Base-by-base conservation (phyloP, 1,140 invertebrate genomes). In the Aphelenchoides besseyi region DNA sequence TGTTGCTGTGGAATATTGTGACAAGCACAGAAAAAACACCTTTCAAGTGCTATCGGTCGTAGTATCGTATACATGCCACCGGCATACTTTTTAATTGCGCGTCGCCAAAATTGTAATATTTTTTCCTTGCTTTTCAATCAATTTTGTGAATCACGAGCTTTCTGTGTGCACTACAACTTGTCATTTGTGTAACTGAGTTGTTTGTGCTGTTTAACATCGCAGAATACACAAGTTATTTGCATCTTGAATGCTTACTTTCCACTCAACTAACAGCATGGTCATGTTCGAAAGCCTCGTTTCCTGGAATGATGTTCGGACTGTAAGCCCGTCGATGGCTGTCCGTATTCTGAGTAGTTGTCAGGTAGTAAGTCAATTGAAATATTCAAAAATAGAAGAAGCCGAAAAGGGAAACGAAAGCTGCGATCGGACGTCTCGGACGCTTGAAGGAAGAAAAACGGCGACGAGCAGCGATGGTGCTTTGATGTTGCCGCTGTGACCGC, bases 401-500 rank as follows among this genome's bases (percentile, higher is more conserved):
- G 41, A 48, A 23, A 48, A 48, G 41, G 23, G 12, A 23, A 23
- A 48, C 12, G 41, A 23, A 23, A 12, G 41, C 12, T 16, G 12
- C 41, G 41, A 48, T 48, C 41, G 41, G 41, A 23, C 41, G 41
- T 48, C 41, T 48, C 41, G 41, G 61, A 29, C 61, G 61, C 61
- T 48, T 29, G n/a, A 61, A 61, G n/a, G n/a, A 61, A 61, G 30
- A 61, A n/a, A 61, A 30, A 61, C n/a, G 59, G 59, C 59, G 59
- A 36, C 59, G n/a, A 26, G 26, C 18, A 26, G 16, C 26, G 59
- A 28, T n/a, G 59, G 16, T 37, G 33, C 33, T 69, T 69, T 69
- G 33, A 69, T 37, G 33, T 69, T 64, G 68, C 68, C 68, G 68
- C 68, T 30, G 23, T 41, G 53, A 35, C 53, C 66, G 37, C 61